Percentiles rank a stretch among this genome's conserved stretches.
Evolutionary conservation across 2,888 invertebrate species (phyloP).

Genomic region (Eudemis profundana): DNA sequence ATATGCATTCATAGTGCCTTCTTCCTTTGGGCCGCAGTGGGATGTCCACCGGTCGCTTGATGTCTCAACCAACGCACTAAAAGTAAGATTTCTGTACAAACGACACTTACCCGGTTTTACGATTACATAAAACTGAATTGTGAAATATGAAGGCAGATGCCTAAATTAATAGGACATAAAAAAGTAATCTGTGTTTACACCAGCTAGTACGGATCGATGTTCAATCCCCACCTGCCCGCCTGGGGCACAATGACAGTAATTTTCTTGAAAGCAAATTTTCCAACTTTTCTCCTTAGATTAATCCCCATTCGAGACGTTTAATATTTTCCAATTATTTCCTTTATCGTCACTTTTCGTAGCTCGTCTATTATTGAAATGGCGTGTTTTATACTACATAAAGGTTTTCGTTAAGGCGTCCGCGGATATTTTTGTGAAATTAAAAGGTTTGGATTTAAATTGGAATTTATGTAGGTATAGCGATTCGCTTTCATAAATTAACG

Average conservation of each 20-base stretch:
- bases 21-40: neutral
- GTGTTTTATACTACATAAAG: slow-evolving; percentile 20
- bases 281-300: slow-evolving; percentile 59
- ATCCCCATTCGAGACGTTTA: slow-evolving; percentile 53
- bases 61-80: slow-evolving; percentile 21
- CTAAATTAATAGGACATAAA: slow-evolving; percentile 40
- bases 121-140: slow-evolving; percentile 36
- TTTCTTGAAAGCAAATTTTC: slow-evolving; percentile 61
- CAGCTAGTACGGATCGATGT: slow-evolving; percentile 30
- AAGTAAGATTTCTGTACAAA: slow-evolving; percentile 25
- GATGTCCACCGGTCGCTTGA: slow-evolving; percentile 1
- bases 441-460: neutral
- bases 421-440: slow-evolving; percentile 3
- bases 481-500: slow-evolving; percentile 29
- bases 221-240: slow-evolving; percentile 54
- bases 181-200: slow-evolving; percentile 37
- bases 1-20: neutral
- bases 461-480: slow-evolving; percentile 1
- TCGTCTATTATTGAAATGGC: slow-evolving; percentile 31
- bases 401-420: neutral
- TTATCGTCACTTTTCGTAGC: slow-evolving; percentile 36
- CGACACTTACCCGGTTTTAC: slow-evolving; percentile 35
- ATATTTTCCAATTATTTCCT: slow-evolving; percentile 40
- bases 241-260: slow-evolving; percentile 62
- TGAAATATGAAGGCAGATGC: slow-evolving; percentile 33